These are phyloP conservation scores for Syrmaticus mikado DNA, from an alignment of 2,113 vertebrate species.

Conservation along the genomic window DNA sequence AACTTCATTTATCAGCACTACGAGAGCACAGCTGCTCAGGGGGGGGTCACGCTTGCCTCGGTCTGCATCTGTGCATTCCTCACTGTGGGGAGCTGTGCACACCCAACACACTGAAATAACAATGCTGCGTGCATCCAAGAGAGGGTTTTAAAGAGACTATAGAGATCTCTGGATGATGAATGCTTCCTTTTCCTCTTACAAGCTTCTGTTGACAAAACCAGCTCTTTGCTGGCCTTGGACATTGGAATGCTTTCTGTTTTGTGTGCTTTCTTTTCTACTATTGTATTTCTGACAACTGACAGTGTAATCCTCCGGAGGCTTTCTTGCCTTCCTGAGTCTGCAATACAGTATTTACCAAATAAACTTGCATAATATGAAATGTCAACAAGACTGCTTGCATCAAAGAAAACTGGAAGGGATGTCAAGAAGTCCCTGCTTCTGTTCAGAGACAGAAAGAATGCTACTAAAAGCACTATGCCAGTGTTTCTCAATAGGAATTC, in stretches of 20 bases:
- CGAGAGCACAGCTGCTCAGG: not conserved
- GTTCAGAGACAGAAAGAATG: not conserved
- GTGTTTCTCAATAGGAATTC: not conserved
- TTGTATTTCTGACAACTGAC: constrained; percentile 22
- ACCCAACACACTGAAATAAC: not conserved
- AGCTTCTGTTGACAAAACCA: constrained; percentile 16
- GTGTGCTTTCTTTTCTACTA: not conserved
- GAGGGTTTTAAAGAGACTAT: not conserved
- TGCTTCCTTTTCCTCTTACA: not conserved
- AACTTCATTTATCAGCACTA: not conserved
- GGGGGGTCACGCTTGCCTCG: not conserved
- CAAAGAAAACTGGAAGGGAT: not conserved
- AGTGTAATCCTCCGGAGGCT: not conserved
- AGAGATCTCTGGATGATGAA: not conserved
- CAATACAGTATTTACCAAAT: constrained; percentile 22
- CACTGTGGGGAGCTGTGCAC: rapidly evolving
- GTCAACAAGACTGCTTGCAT: not conserved
- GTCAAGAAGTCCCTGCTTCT: not conserved
- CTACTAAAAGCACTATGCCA: not conserved
- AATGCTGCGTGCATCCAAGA: not conserved
- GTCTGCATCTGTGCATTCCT: not conserved
- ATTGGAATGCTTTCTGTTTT: not conserved
- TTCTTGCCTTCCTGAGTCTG: not conserved
- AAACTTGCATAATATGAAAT: not conserved
- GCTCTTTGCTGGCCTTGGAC: constrained; percentile 3